Conservation (phyloP, 2,797 vertebrate species). For the Trachops cirrhosus region DNA sequence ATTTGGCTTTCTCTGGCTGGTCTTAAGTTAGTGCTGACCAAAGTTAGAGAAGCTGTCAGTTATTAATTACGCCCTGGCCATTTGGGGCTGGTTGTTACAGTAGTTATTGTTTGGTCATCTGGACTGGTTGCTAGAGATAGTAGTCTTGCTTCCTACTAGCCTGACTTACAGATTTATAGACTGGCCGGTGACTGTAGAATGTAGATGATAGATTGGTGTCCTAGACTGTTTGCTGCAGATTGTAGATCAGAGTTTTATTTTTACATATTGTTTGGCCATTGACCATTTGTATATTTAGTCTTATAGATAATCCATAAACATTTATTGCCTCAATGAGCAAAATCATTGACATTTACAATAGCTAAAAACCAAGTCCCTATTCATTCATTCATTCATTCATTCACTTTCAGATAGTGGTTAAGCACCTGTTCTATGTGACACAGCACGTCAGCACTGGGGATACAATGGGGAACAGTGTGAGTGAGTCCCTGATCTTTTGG, state of each 20-base stretch:
- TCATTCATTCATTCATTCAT: background rate
- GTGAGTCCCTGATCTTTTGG: background rate
- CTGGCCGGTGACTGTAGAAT: background rate
- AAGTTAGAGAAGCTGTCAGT: background rate
- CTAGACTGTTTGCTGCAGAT: background rate
- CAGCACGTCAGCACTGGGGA: too few species aligned
- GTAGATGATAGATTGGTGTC: background rate
- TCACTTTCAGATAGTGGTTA: background rate
- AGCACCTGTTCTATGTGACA: background rate
- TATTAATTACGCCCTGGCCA: background rate
- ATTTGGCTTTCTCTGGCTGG: background rate
- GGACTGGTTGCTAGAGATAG: background rate
- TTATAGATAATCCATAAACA: background rate
- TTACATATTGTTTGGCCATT: background rate
- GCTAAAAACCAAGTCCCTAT: background rate
- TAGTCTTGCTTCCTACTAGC: background rate
- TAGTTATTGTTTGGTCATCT: background rate
- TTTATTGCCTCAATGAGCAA: slow-evolving; percentile 3
- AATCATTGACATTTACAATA: background rate
- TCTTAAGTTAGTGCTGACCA: background rate
- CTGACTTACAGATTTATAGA: background rate
- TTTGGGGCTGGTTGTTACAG: background rate
- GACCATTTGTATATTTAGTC: background rate
- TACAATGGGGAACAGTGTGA: background rate
- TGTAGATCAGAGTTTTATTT: background rate